phyloP scores from a whole-genome alignment of 2,113 vertebrate genomes.

The Mormyrus iriodes region DNA sequence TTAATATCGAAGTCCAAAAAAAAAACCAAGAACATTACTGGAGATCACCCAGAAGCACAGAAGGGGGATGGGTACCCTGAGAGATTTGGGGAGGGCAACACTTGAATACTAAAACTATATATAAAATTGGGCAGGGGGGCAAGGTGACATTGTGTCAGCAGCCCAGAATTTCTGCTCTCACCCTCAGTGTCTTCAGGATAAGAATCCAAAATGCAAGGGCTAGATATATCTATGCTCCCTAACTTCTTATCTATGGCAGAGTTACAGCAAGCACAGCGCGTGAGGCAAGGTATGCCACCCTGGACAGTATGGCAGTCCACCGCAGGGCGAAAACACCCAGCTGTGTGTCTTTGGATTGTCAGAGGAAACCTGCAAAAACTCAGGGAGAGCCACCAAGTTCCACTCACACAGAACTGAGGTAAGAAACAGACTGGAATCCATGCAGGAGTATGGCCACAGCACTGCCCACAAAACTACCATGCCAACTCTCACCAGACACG shows the following conservation, averaged over 20 bases:
- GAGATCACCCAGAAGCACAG: background rate
- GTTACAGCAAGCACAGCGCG: background rate
- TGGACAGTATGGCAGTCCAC: background rate
- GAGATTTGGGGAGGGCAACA: background rate
- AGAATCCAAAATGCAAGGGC: background rate
- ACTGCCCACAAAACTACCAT: background rate
- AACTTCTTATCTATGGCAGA: background rate
- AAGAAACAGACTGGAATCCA: background rate
- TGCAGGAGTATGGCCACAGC: background rate
- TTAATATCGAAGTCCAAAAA: background rate
- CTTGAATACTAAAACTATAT: background rate
- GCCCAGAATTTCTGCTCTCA: background rate
- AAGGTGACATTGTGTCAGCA: background rate
- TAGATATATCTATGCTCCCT: background rate
- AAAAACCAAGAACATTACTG: background rate
- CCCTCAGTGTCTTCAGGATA: background rate
- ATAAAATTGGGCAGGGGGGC: background rate
- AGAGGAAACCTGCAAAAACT: background rate
- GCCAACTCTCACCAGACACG: background rate
- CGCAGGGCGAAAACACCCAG: background rate
- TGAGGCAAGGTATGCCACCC: background rate
- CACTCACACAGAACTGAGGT: background rate
- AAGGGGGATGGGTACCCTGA: background rate
- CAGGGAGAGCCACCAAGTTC: background rate
- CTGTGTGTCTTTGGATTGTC: background rate